Percentiles rank a stretch among this genome's conserved stretches.
These are phyloP conservation scores for Toxonevra muliebris DNA, from an alignment of 2,888 invertebrate genomes.

Conservation along the genomic window DNA sequence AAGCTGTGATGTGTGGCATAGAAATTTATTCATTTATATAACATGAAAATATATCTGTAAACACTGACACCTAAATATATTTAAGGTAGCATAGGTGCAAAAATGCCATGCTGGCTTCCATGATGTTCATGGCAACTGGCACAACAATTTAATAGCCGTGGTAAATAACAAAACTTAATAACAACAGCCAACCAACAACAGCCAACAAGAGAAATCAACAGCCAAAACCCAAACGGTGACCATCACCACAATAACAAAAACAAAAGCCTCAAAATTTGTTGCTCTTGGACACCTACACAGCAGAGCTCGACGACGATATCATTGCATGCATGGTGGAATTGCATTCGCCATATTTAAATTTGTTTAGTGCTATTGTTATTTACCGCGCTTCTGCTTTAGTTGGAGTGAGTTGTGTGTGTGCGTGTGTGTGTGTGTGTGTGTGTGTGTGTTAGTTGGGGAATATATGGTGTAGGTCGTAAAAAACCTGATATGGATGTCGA, in stretches of 20 bases:
- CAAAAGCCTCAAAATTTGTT: conserved; percentile 10
- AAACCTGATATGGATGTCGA: background rate
- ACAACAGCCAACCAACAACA: background rate
- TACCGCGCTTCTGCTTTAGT: background rate
- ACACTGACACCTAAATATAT: too few species aligned
- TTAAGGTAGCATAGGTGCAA: background rate
- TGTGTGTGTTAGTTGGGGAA: background rate
- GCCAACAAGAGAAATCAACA: conserved; percentile 7
- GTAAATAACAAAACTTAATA: conserved; percentile 21
- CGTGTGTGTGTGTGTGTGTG: too few species aligned
- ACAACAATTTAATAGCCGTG: background rate
- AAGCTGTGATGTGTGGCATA: too few species aligned
- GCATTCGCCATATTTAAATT: conserved; percentile 20
- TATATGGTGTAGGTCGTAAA: background rate
- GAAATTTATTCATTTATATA: too few species aligned
- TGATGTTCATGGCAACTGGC: too few species aligned
- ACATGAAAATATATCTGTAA: too few species aligned
- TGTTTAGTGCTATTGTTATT: conserved; percentile 18
- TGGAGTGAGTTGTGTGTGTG: background rate
- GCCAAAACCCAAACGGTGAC: conserved; percentile 6
- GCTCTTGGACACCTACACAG: too few species aligned
- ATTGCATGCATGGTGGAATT: conserved; percentile 20
- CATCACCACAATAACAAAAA: conserved; percentile 13
- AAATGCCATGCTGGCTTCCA: too few species aligned
- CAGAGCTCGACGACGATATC: conserved; percentile 20